Evolutionary conservation across 2,797 vertebrate genomes (phyloP).

Genomic region (Crenichthys baileyi): DNA sequence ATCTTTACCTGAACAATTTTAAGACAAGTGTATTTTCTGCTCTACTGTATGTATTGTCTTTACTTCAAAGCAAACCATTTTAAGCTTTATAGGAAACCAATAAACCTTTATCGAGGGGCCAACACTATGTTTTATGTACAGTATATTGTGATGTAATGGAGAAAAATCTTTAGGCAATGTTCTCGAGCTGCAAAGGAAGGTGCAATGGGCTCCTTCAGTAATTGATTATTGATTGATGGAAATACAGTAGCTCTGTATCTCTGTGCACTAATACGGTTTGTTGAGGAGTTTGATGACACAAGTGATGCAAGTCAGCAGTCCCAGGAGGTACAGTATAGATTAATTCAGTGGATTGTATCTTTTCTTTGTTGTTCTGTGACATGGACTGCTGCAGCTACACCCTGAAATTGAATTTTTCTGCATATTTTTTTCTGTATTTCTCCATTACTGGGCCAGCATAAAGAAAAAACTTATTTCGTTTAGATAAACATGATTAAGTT

Average conservation of each 20-base stretch:
- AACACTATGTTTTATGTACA: conserved; percentile 28
- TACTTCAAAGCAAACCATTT: neutral
- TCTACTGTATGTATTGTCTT: neutral
- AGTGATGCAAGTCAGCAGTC: neutral
- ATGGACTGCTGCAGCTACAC: conserved; percentile 6
- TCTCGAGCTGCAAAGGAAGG: conserved; percentile 19
- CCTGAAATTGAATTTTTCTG: too few relatives aligned
- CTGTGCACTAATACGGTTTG: conserved; percentile 15
- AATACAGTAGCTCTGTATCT: conserved; percentile 10
- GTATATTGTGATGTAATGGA: neutral
- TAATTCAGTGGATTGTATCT: neutral
- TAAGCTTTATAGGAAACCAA: conserved; percentile 9
- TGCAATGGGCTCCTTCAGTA: conserved; percentile 10
- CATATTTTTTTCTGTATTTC: too few relatives aligned
- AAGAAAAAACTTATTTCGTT: too few relatives aligned
- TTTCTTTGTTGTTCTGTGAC: neutral
- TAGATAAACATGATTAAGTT: too few relatives aligned
- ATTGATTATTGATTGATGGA: conserved; percentile 57
- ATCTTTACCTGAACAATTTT: neutral
- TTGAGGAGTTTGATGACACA: conserved; percentile 22
- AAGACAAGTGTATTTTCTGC: neutral
- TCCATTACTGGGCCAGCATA: too few relatives aligned
- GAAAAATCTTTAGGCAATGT: conserved; percentile 36
- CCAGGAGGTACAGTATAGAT: neutral
- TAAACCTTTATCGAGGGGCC: conserved; percentile 22